Conservation (phyloP, 2,888 invertebrate species). For the Andrena praecox region DNA sequence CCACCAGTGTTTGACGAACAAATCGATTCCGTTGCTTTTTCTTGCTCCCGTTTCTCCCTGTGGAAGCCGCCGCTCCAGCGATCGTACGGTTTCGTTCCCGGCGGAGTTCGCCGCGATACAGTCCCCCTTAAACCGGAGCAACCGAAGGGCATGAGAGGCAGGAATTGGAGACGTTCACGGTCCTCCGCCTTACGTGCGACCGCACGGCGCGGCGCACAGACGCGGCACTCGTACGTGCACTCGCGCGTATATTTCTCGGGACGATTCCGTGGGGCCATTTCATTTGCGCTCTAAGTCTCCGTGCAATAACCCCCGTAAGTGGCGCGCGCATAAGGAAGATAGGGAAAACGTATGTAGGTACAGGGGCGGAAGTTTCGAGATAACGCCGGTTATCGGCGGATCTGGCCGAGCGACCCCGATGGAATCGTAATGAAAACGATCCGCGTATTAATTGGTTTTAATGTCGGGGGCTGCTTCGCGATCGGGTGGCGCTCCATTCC, state of each 20-base stretch:
- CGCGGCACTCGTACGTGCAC: neutral
- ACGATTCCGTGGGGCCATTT: slow-evolving; percentile 60
- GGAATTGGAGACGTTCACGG: slow-evolving; percentile 58
- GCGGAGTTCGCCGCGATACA: neutral
- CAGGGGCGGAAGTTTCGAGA: slow-evolving; percentile 42
- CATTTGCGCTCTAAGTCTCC: slow-evolving; percentile 63
- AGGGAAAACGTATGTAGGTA: slow-evolving; percentile 35
- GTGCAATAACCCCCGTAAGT: slow-evolving; percentile 54
- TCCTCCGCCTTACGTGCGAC: slow-evolving; percentile 9
- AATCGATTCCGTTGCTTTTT: slow-evolving; percentile 47
- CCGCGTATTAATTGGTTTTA: slow-evolving; percentile 59
- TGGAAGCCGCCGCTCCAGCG: slow-evolving; percentile 9
- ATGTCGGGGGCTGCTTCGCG: slow-evolving; percentile 27
- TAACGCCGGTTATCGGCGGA: slow-evolving; percentile 59
- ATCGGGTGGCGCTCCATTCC: neutral
- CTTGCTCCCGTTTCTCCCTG: neutral
- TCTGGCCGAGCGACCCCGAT: slow-evolving; percentile 44
- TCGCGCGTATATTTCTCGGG: slow-evolving; percentile 60
- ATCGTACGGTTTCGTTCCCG: neutral
- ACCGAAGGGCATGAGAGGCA: slow-evolving; percentile 24
- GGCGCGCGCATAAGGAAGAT: slow-evolving; percentile 41
- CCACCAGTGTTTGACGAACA: slow-evolving; percentile 14
- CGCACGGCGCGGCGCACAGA: neutral
- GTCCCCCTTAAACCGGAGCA: slow-evolving; percentile 44
- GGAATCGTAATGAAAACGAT: slow-evolving; percentile 65